Percentiles rank a stretch among this genome's conserved stretches.
These are phyloP conservation scores for Diorhabda carinulata DNA, from an alignment of 1,140 invertebrate genomes.

Conservation along the genomic window DNA sequence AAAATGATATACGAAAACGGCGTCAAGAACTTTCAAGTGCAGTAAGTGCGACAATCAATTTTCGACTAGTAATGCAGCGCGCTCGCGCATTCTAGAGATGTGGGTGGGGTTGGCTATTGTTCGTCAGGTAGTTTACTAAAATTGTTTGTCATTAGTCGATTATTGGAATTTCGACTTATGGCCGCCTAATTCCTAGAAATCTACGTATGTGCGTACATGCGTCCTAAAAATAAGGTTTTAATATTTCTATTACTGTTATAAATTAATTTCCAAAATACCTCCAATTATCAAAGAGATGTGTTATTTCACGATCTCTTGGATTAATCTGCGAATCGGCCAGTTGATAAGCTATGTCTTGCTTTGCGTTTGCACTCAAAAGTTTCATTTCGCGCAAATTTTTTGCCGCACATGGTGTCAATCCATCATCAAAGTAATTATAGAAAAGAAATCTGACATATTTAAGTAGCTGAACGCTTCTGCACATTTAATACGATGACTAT, in stretches of 20 bases:
- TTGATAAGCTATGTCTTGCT: neutral
- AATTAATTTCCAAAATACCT: constrained; percentile 6
- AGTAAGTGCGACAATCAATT: too few species aligned
- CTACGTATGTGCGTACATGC: too few species aligned
- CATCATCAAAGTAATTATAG: constrained; percentile 20
- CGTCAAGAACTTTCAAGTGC: too few species aligned
- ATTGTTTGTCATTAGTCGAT: too few species aligned
- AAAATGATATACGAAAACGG: too few species aligned
- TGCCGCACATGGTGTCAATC: constrained; percentile 18
- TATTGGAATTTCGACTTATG: too few species aligned
- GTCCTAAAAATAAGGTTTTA: neutral
- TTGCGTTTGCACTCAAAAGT: constrained; percentile 8
- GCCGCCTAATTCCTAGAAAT: too few species aligned
- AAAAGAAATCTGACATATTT: constrained; percentile 15
- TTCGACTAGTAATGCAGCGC: too few species aligned
- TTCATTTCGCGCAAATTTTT: constrained; percentile 16
- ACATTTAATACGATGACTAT: constrained; percentile 16
- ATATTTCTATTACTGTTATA: neutral
- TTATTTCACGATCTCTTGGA: constrained; percentile 11
- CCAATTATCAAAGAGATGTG: constrained; percentile 11
- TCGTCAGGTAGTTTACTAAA: too few species aligned
- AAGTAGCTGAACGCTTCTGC: constrained; percentile 21
- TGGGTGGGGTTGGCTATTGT: too few species aligned
- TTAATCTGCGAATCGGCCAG: constrained; percentile 15
- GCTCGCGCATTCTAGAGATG: too few species aligned